Conservation (phyloP, 2,888 invertebrate genomes). For the Acanthosepion pharaonis region DNA sequence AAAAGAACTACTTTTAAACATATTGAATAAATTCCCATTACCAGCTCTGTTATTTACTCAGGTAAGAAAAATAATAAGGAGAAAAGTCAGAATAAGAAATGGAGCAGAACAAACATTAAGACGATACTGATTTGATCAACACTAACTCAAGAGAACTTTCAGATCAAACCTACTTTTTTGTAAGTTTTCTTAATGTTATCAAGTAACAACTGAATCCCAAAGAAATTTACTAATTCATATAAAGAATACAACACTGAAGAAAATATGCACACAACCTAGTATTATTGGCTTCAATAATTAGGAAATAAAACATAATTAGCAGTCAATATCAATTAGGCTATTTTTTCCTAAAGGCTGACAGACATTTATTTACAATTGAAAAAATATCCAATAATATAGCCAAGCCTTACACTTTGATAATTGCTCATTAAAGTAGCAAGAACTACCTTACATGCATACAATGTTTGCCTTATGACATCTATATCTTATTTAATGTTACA, state of each 20-base stretch:
- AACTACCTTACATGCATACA: background rate
- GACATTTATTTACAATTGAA: background rate
- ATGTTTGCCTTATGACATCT: too few relatives aligned
- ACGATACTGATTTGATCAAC: background rate
- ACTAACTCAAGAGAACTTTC: background rate
- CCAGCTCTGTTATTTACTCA: background rate
- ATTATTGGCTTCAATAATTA: constrained; percentile 13
- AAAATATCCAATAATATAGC: background rate
- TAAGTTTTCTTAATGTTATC: background rate
- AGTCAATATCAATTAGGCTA: background rate
- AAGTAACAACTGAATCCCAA: background rate
- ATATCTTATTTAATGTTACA: too few relatives aligned
- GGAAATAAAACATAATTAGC: constrained; percentile 13
- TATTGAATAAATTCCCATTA: background rate
- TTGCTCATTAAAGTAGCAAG: background rate
- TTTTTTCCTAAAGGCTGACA: background rate
- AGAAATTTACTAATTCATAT: background rate
- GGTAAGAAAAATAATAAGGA: background rate
- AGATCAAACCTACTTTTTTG: background rate
- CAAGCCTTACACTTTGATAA: constrained; percentile 33
- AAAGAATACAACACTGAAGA: background rate
- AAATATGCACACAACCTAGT: background rate
- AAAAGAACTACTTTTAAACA: background rate
- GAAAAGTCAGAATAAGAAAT: background rate
- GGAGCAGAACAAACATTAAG: background rate